Base-by-base conservation (phyloP, 2,797 vertebrate species). In the Anguilla megastoma region DNA sequence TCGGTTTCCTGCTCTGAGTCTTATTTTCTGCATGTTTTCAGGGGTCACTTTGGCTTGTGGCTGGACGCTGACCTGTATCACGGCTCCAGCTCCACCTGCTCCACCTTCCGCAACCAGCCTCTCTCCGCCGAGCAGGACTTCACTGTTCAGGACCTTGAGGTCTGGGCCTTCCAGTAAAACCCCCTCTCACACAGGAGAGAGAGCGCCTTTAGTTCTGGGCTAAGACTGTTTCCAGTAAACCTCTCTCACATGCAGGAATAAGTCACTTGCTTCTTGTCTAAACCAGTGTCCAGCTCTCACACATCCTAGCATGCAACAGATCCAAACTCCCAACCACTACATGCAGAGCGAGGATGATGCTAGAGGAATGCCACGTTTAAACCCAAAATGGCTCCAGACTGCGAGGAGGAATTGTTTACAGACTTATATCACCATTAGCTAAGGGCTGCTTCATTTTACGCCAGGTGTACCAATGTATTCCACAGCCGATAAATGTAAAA, bases 61-160 rank as follows among this genome's bases (percentile, higher is more conserved):
- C 95, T 99, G 89, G 98, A 99, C 24, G 97, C 97, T 5, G 98
- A 99, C 92, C 94, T 99, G 89, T 98, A 98, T 92, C 97, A 98
- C 0, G 99, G 98, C 86, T 97, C 98, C 91, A 99, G 98, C 92
- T 98, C 97, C 90, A 96, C 95, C 91, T 99, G 99, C 89, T 97
- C 96, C 92, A 99, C 99, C 90, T 99, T 99, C 94, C 97, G 98
- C 93, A 99, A 99, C 93, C 97, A 97, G 92, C 97, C 97, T 0
- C 96, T 99, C 87, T 97, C 98, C 56, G 92, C 97, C 89, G 97
- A 97, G 91, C 97, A 98, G 94, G 99, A 99, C 96, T 99, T 99
- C 96, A 98, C 96, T 93, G 95, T 99, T 93, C 98, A 99, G 91
- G 98, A 98, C 84, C 93, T 99, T 85, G 99, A 99, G 95, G 97